A percentile compares a stretch with the other conserved stretches of the same genome.
Evolutionary conservation across 2,113 vertebrate species (phyloP).

Genomic region (Gambusia holbrooki): DNA sequence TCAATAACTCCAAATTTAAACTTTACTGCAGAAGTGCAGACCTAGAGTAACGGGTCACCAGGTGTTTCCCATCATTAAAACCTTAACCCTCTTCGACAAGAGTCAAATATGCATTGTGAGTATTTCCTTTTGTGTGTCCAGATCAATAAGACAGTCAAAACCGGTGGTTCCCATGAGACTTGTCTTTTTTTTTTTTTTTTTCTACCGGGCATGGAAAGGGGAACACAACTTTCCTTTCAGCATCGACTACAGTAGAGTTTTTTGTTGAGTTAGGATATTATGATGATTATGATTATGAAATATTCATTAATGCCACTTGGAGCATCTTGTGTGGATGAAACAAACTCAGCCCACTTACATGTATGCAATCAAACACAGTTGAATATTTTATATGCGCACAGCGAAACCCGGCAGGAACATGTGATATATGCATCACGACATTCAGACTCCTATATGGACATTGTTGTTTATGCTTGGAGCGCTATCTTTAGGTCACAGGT

Average conservation of each 20-base stretch:
- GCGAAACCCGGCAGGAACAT: slow-evolving; percentile 1
- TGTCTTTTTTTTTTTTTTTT: too few species aligned
- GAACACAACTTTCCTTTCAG: not conserved
- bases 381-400: not conserved
- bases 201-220: not conserved
- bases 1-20: too few species aligned
- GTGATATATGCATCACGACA: slow-evolving; percentile 12
- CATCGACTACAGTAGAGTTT: not conserved
- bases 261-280: slow-evolving; percentile 1
- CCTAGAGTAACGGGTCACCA: too few species aligned
- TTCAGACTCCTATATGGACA: not conserved
- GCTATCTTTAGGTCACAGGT: slow-evolving; percentile 25
- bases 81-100: slow-evolving; percentile 32
- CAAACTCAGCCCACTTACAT: not conserved
- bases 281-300: slow-evolving; percentile 17
- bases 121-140: slow-evolving; percentile 14
- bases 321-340: not conserved
- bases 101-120: not conserved
- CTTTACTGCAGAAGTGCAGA: too few species aligned
- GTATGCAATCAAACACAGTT: not conserved
- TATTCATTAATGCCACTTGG: not conserved
- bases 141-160: slow-evolving; percentile 40
- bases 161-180: slow-evolving; percentile 15
- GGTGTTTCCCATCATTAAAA: not conserved
- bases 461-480: slow-evolving; percentile 30